A percentile compares a stretch with the other conserved stretches of the same genome.
phyloP scores from a whole-genome alignment of 2,113 vertebrate species.

The Nycticryphes semicollaris region DNA sequence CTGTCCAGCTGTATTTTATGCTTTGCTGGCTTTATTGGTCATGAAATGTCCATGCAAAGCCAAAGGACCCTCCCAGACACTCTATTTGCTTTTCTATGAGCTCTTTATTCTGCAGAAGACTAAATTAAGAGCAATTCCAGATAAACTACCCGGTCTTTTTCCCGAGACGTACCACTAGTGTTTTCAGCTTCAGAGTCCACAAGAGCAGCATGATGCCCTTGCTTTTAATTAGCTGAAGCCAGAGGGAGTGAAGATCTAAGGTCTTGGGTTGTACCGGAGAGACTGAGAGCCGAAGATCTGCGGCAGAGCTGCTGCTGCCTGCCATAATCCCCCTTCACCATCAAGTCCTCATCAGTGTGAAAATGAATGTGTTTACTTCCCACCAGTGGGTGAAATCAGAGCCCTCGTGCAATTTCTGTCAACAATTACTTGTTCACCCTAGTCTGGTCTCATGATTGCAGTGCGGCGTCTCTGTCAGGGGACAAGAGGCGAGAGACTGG shows the following conservation, averaged over 20 bases:
- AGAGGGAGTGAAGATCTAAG: not conserved
- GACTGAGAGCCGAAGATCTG: not conserved
- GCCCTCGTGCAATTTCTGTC: not conserved
- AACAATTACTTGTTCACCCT: not conserved
- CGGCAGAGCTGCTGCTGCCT: not conserved
- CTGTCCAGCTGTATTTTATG: not conserved
- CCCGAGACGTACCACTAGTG: accelerated
- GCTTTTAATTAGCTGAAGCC: conserved; percentile 13
- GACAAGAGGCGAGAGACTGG: not conserved
- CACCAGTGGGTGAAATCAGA: not conserved
- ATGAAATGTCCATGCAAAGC: not conserved
- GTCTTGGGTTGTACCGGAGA: not conserved
- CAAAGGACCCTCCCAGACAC: not conserved
- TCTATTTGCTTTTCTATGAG: not conserved
- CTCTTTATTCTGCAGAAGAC: not conserved
- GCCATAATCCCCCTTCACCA: not conserved
- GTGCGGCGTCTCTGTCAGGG: not conserved
- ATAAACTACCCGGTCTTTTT: not conserved
- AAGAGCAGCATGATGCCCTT: not conserved
- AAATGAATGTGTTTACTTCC: not conserved
- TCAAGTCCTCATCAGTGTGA: not conserved
- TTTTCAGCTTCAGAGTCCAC: not conserved
- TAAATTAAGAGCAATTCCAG: not conserved
- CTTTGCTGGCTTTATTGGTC: not conserved
- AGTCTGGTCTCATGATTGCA: not conserved